A percentile compares a stretch with the other conserved stretches of the same genome.
Evolutionary conservation across 2,113 vertebrate genomes (phyloP).

Genomic region (Hypocryptadius cinnamomeus): DNA sequence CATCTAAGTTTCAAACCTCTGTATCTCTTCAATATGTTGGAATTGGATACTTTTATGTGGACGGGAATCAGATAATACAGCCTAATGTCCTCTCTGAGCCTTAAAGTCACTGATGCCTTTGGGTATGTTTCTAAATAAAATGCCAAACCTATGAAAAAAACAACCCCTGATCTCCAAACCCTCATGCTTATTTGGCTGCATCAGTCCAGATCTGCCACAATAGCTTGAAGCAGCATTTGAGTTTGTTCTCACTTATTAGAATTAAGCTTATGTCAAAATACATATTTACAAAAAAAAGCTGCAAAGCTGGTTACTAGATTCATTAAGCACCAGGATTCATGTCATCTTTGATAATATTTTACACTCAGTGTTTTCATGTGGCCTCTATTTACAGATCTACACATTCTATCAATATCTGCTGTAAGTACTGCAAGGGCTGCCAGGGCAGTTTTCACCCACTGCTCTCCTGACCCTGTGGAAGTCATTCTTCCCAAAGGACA

Average conservation of each 20-base stretch:
- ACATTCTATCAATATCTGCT: slow-evolving; percentile 35
- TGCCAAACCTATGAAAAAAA: not conserved
- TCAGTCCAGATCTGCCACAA: not conserved
- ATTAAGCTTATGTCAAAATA: not conserved
- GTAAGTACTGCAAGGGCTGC: not conserved
- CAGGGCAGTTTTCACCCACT: not conserved
- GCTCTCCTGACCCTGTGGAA: not conserved
- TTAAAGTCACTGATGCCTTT: not conserved
- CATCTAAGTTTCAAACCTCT: not conserved
- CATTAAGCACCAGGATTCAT: not conserved
- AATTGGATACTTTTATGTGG: not conserved
- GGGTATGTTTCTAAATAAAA: not conserved
- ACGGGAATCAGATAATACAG: not conserved
- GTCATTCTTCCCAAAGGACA: not conserved
- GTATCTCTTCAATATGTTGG: not conserved
- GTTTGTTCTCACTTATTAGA: not conserved
- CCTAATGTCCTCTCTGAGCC: not conserved
- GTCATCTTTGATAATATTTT: slow-evolving; percentile 25
- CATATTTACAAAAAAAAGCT: not conserved
- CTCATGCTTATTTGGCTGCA: not conserved
- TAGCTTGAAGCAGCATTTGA: not conserved
- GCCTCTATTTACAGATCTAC: slow-evolving; percentile 52
- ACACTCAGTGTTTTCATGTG: not conserved
- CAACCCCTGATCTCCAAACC: not conserved
- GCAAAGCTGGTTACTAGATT: slow-evolving; percentile 7